Evolutionary conservation across 2,113 vertebrate species (phyloP).

Genomic region (Rhinogobius similis): DNA sequence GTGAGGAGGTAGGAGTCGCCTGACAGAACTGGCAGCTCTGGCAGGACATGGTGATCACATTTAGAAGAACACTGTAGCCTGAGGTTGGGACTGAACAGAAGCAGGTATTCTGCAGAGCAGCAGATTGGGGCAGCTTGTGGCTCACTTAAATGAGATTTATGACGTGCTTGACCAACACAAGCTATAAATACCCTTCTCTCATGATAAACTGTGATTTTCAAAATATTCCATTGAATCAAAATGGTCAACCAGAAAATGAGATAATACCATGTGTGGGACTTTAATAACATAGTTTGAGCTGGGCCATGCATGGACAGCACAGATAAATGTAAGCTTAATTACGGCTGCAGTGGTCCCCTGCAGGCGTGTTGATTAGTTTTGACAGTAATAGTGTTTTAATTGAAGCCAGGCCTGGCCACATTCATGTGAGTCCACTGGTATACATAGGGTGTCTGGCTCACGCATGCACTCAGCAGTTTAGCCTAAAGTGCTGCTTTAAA

Average conservation of each 20-base stretch:
- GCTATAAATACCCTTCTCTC: constrained; percentile 66
- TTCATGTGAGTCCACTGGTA: constrained; percentile 52
- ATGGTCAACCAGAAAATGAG: constrained; percentile 70
- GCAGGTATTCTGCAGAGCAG: constrained; percentile 51
- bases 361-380: constrained; percentile 69
- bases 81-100: constrained; percentile 30
- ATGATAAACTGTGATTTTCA: constrained; percentile 70
- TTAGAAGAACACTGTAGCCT: constrained; percentile 44
- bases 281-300: constrained; percentile 65
- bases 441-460: constrained; percentile 58
- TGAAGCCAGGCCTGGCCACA: constrained; percentile 67
- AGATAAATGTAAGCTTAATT: constrained; percentile 69
- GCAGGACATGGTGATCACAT: not conserved
- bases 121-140: constrained; percentile 49
- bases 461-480: constrained; percentile 53
- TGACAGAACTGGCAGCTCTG: not conserved
- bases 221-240: constrained; percentile 71
- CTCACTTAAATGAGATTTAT: constrained; percentile 61
- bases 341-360: constrained; percentile 53
- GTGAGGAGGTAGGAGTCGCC: not conserved
- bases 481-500: constrained; percentile 60
- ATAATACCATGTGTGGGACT: constrained; percentile 71
- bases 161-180: constrained; percentile 50
- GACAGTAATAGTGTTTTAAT: constrained; percentile 76
- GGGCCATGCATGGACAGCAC: constrained; percentile 42